Conservation (phyloP, 2,797 vertebrate species). For the Syndactyla subalaris region DNA sequence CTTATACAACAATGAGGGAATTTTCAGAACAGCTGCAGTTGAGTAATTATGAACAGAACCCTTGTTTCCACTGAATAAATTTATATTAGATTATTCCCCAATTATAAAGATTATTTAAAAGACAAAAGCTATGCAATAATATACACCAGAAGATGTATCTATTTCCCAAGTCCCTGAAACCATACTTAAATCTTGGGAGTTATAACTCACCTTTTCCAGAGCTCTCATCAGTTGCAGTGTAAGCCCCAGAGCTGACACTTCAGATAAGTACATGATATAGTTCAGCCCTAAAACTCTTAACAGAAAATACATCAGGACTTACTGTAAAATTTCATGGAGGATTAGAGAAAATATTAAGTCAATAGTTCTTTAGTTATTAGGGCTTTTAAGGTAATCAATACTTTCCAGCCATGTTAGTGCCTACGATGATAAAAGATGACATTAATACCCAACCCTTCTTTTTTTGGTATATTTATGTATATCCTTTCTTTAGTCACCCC, state of each 20-base stretch:
- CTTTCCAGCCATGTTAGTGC: conserved; percentile 38
- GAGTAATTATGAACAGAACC: not conserved
- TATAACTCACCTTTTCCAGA: conserved; percentile 18
- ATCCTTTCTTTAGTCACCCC: not conserved
- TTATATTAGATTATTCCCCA: not conserved
- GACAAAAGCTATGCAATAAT: not conserved
- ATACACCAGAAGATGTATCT: not conserved
- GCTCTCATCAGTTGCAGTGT: not conserved
- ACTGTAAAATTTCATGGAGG: conserved; percentile 54
- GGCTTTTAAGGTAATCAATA: conserved; percentile 67
- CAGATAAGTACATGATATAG: conserved; percentile 28
- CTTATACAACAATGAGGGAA: not conserved
- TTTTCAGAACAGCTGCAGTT: not conserved
- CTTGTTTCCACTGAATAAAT: not conserved
- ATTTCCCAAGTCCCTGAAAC: conserved; percentile 5
- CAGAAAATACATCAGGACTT: conserved; percentile 53
- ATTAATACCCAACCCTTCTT: conserved; percentile 7
- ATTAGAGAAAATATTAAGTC: conserved; percentile 59
- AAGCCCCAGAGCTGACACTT: not conserved
- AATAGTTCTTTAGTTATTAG: conserved; percentile 48
- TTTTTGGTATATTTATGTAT: not conserved
- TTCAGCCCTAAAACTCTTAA: conserved; percentile 41
- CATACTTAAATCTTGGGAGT: not conserved
- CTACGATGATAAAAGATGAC: not conserved
- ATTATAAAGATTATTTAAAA: not conserved